Conservation (phyloP, 2,797 vertebrate genomes). For the Uromys caudimaculatus region DNA sequence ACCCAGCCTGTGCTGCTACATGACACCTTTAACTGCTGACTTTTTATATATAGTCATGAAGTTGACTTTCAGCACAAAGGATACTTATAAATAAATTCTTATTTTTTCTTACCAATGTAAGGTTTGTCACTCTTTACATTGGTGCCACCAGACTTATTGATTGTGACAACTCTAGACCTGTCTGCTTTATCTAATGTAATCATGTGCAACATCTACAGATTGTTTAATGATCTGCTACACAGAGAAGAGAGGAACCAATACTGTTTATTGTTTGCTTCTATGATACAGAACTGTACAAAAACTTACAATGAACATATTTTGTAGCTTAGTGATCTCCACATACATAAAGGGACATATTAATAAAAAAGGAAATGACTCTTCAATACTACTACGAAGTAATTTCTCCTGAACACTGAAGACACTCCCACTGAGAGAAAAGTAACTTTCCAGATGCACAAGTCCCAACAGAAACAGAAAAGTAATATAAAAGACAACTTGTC, state of each 20-base stretch:
- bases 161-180: constrained; percentile 89
- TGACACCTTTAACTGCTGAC: constrained; percentile 77
- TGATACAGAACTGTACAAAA: constrained; percentile 74
- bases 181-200: constrained; percentile 85
- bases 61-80: constrained; percentile 85
- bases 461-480: background rate
- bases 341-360: constrained; percentile 83
- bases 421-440: background rate
- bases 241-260: constrained; percentile 78
- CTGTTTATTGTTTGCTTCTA: constrained; percentile 82
- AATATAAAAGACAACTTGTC: background rate
- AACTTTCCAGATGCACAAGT: background rate
- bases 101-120: constrained; percentile 81
- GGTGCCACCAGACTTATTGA: constrained; percentile 84
- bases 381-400: background rate
- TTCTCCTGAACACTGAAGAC: background rate
- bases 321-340: constrained; percentile 79
- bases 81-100: constrained; percentile 65
- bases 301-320: constrained; percentile 71
- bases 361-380: background rate
- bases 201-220: constrained; percentile 77
- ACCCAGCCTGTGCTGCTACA: constrained; percentile 83
- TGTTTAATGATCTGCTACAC: constrained; percentile 81
- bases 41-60: constrained; percentile 78
- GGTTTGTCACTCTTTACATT: constrained; percentile 84